Conservation (phyloP, 2,888 invertebrate species). For the Hirtodrosophila alboralis region DNA sequence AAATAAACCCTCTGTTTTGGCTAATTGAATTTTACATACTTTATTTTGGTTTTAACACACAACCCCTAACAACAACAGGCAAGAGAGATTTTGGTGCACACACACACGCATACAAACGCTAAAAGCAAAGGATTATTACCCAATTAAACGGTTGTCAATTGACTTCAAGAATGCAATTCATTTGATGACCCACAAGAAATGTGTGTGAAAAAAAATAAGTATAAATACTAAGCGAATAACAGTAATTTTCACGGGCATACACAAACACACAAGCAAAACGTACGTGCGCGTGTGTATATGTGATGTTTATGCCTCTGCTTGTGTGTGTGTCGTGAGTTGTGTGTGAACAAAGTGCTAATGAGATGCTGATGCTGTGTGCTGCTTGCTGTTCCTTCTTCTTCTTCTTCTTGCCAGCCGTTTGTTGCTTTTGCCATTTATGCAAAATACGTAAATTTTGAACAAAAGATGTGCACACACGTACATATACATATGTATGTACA, state of each 20-base stretch:
- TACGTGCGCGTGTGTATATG: constrained; percentile 21
- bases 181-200: constrained; percentile 46
- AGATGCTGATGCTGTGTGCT: constrained; percentile 67
- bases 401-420: constrained; percentile 49
- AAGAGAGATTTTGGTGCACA: constrained; percentile 33
- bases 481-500: constrained; percentile 20
- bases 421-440: constrained; percentile 79
- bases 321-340: constrained; percentile 1
- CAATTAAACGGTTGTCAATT: constrained; percentile 64
- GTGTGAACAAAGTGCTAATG: constrained; percentile 67
- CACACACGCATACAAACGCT: constrained; percentile 12
- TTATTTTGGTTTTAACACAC: constrained; percentile 50
- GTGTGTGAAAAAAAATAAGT: constrained; percentile 30
- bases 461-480: constrained; percentile 62
- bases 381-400: too few species aligned
- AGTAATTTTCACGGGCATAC: constrained; percentile 75
- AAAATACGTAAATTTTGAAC: constrained; percentile 68
- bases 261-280: constrained; percentile 17
- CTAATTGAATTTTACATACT: constrained; percentile 69
- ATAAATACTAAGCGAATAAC: constrained; percentile 47
- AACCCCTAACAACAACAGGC: constrained; percentile 30
- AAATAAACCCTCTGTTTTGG: constrained; percentile 12
- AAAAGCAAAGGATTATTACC: constrained; percentile 55
- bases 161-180: constrained; percentile 55
- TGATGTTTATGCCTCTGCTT: constrained; percentile 33